Conservation (phyloP, 2,888 invertebrate genomes). For the Drosophila stalkeri region DNA sequence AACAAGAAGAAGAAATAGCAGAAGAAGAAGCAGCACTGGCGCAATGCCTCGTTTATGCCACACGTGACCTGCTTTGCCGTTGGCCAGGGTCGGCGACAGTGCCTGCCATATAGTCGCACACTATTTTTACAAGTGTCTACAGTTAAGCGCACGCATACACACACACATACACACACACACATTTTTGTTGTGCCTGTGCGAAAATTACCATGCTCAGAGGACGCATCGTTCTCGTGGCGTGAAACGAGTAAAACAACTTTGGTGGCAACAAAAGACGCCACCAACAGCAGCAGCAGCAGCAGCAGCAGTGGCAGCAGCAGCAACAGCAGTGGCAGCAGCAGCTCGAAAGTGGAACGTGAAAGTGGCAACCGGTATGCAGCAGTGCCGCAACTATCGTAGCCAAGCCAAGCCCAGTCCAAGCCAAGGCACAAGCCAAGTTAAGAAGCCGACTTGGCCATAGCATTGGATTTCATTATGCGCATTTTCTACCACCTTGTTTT, state of each 20-base stretch:
- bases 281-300: conserved; percentile 43
- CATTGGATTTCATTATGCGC: conserved; percentile 80
- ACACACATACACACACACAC: conserved; percentile 18
- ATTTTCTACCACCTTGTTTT: conserved; percentile 72
- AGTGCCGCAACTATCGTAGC: conserved; percentile 39
- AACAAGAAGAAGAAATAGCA: neutral
- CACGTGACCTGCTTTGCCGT: conserved; percentile 79
- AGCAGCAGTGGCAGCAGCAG: conserved; percentile 21
- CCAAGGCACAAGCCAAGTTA: conserved; percentile 55
- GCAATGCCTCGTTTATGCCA: conserved; percentile 74
- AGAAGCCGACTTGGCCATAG: conserved; percentile 71
- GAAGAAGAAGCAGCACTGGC: conserved; percentile 33
- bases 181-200: conserved; percentile 57
- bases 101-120: conserved; percentile 70
- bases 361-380: conserved; percentile 28
- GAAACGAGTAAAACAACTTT: conserved; percentile 74
- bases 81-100: conserved; percentile 77
- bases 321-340: conserved; percentile 26
- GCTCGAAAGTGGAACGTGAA: conserved; percentile 60
- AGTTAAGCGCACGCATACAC: conserved; percentile 58
- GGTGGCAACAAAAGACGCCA: conserved; percentile 60
- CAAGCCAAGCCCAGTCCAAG: conserved; percentile 32
- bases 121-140: conserved; percentile 80
- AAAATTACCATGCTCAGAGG: conserved; percentile 79
- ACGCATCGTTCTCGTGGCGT: conserved; percentile 58